These are phyloP conservation scores for Pao palembangensis DNA, from an alignment of 2,113 vertebrate genomes.

Conservation along the genomic window DNA sequence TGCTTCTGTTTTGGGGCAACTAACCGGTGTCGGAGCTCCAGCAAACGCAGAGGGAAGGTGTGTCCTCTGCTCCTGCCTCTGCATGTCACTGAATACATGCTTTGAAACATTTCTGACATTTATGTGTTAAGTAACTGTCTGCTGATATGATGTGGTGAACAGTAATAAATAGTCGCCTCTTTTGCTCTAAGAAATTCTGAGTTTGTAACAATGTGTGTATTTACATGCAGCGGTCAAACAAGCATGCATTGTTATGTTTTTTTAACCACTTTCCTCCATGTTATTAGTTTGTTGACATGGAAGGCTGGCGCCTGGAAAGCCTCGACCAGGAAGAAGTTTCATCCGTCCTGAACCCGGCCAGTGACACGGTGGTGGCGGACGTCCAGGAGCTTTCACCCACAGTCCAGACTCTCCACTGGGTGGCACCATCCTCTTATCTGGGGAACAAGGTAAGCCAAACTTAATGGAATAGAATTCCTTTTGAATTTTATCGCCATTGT, in stretches of 20 bases:
- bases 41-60: conserved; percentile 83
- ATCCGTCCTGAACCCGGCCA: conserved; percentile 82
- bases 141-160: conserved; percentile 13
- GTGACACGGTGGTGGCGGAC: conserved; percentile 86
- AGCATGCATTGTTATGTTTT: neutral
- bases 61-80: conserved; percentile 25
- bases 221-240: no score
- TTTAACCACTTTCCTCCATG: neutral
- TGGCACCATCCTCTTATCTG: conserved; percentile 84
- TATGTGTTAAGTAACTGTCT: conserved; percentile 7
- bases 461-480: neutral
- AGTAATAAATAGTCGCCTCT: no score
- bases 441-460: conserved; percentile 80
- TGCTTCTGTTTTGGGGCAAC: conserved; percentile 92
- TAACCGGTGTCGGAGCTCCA: conserved; percentile 79
- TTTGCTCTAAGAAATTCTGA: no score
- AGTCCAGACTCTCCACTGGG: conserved; percentile 81
- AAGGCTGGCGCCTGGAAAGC: conserved; percentile 81
- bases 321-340: conserved; percentile 70
- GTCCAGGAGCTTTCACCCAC: conserved; percentile 84
- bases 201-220: no score
- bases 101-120: neutral
- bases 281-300: conserved; percentile 86
- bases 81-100: conserved; percentile 25
- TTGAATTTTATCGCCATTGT: neutral